Percentiles rank a stretch among this genome's conserved stretches.
phyloP scores from a whole-genome alignment of 2,888 invertebrate genomes.

The Dicyrtoma fusca region DNA sequence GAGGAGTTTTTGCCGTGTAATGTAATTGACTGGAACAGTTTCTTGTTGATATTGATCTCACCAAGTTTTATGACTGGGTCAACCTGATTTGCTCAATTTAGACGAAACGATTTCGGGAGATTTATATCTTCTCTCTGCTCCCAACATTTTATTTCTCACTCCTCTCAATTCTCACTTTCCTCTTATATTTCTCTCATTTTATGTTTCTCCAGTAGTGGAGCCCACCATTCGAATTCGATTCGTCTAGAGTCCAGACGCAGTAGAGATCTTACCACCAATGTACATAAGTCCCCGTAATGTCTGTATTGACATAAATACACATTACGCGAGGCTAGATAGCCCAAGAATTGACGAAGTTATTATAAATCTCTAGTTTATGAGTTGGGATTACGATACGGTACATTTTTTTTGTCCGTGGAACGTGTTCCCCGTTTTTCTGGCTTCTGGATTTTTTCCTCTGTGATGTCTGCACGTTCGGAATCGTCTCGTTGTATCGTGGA shows the following conservation, averaged over 20 bases:
- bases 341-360: slow-evolving; percentile 29
- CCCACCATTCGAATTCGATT: too few species aligned
- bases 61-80: slow-evolving; percentile 51
- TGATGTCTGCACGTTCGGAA: background rate
- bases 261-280: too few species aligned
- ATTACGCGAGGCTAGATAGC: slow-evolving; percentile 20
- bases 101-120: slow-evolving; percentile 34
- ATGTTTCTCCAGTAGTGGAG: too few species aligned
- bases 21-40: slow-evolving; percentile 30
- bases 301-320: slow-evolving; percentile 26
- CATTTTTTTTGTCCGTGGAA: slow-evolving; percentile 12
- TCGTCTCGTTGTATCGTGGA: background rate
- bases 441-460: background rate
- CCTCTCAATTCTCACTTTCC: slow-evolving; percentile 10
- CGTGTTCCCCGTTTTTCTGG: slow-evolving; percentile 11
- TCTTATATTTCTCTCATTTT: background rate
- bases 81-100: slow-evolving; percentile 49
- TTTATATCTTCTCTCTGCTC: slow-evolving; percentile 41
- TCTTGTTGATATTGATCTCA: slow-evolving; percentile 32
- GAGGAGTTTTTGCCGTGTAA: background rate
- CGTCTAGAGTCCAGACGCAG: too few species aligned
- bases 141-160: slow-evolving; percentile 46
- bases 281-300: too few species aligned
- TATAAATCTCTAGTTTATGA: slow-evolving; percentile 31
- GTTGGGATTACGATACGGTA: slow-evolving; percentile 15